Percentiles rank a stretch among this genome's conserved stretches.
phyloP scores from a whole-genome alignment of 2,113 vertebrate species.

The Vulpes vulpes region DNA sequence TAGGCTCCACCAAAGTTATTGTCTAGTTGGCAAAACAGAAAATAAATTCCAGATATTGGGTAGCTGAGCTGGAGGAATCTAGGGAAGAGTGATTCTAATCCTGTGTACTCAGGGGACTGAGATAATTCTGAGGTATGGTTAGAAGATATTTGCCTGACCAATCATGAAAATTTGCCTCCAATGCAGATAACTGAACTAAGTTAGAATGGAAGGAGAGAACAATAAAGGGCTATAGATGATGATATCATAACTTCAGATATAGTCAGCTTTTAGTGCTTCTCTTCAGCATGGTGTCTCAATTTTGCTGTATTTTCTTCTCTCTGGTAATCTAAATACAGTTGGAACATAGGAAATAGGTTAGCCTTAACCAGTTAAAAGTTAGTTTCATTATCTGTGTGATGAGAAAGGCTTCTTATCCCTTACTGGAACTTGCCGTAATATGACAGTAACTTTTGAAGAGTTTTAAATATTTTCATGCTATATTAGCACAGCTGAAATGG shows the following conservation, averaged over 20 bases:
- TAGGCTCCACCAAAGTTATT: constrained; percentile 19
- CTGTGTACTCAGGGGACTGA: not conserved
- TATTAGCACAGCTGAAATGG: not conserved
- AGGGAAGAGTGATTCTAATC: not conserved
- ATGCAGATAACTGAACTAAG: not conserved
- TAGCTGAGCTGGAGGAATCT: constrained; percentile 14
- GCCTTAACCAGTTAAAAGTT: constrained; percentile 9
- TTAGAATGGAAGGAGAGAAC: not conserved
- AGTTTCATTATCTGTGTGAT: constrained; percentile 35
- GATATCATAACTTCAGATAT: not conserved
- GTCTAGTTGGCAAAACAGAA: constrained; percentile 38
- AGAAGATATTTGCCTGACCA: constrained; percentile 24
- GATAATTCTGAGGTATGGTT: constrained; percentile 28
- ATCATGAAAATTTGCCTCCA: constrained; percentile 9
- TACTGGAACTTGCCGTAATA: constrained; percentile 38
- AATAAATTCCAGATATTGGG: constrained; percentile 34
- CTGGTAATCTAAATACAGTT: constrained; percentile 6
- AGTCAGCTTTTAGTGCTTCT: constrained; percentile 23
- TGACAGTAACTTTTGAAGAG: constrained; percentile 25
- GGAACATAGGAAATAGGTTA: not conserved
- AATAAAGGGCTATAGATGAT: not conserved
- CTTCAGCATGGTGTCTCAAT: not conserved
- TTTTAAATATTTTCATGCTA: constrained; percentile 43
- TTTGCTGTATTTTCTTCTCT: not conserved
- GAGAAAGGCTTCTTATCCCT: not conserved